Base-by-base conservation (phyloP, 2,797 vertebrate species). In the Chelidonichthys spinosus region DNA sequence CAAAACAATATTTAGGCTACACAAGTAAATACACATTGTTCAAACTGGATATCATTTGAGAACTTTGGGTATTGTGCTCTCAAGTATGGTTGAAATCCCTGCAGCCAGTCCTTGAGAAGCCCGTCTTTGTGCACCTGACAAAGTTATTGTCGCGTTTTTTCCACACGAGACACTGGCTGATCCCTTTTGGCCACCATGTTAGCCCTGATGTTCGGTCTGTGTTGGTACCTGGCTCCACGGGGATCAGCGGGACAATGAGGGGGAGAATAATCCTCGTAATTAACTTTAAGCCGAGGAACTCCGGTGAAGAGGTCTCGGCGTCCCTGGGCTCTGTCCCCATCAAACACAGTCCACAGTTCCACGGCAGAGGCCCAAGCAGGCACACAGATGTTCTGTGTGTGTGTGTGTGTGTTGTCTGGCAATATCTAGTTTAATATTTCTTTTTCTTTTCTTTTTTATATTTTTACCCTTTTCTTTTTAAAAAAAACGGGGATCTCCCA, bases 231-330 rank as follows among this genome's bases (percentile, higher is more conserved):
- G 63, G 37, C 64, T 78, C 72, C 44, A 46, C 46, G 6, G 67
- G 50, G 64, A 79, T 79, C 70, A 32, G 6, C 47, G 69, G 69
- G 66, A 80, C 76, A 85, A 79, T 69, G 33, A 39, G 56, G 54
- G 49, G 49, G 63, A 59, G 65, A 76, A 69, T 76, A 76, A 79
- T 82, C 63, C 74, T 61, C 46, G 55, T 81, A 84, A 87, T 84
- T 81, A 85, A 62, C 69, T 66, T 58, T 65, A 62, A 75, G 77
- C 63, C 46, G 44, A 68, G 53, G 56, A 82, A 46, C 37, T 77
- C 70, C 52, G 18, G 58, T 11, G 6, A 62, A 58, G 54, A 65
- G 54, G 36, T 53, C 18, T 52, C 43, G 0, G 7, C 36, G 36
- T 67, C 32, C 32, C 43, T 0, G 13, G 39, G 4, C 60, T 50